Conservation (phyloP, 1,140 invertebrate species). For the Drosophila ananassae region DNA sequence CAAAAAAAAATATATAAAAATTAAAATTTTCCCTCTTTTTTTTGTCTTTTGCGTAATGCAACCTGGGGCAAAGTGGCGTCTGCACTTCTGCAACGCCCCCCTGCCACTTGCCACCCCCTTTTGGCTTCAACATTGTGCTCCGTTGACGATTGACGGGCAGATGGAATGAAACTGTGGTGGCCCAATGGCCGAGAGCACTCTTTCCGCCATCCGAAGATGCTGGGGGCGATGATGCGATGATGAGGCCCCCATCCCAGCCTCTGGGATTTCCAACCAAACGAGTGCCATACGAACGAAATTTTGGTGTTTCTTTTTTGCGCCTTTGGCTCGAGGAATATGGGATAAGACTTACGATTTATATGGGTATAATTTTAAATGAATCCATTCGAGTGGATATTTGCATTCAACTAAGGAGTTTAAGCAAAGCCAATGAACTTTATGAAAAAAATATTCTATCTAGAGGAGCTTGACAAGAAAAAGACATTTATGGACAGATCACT, state of each 20-base stretch:
- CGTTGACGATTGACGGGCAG: conserved; percentile 60
- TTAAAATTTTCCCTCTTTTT: conserved; percentile 16
- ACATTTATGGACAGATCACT: conserved; percentile 1
- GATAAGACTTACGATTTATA: conserved; percentile 20
- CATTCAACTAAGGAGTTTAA: conserved; percentile 36
- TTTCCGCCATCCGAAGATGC: conserved; percentile 24
- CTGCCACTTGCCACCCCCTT: background rate
- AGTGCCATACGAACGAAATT: conserved; percentile 20
- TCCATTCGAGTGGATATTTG: conserved; percentile 31
- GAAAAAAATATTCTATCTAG: conserved; percentile 3
- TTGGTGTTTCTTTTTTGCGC: conserved; percentile 16
- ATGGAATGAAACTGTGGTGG: conserved; percentile 47
- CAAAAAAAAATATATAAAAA: background rate
- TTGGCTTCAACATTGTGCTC: conserved; percentile 1
- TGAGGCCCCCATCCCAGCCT: conserved; percentile 36
- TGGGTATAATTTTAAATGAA: conserved; percentile 30
- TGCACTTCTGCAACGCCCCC: conserved; percentile 39
- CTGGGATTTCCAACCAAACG: conserved; percentile 32
- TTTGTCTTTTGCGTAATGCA: conserved; percentile 53
- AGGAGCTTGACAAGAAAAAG: conserved; percentile 4
- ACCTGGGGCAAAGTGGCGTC: conserved; percentile 53
- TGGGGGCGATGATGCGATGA: conserved; percentile 24
- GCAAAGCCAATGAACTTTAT: conserved; percentile 32
- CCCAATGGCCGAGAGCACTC: conserved; percentile 39
- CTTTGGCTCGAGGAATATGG: background rate